phyloP scores from a whole-genome alignment of 2,797 vertebrate species.

The Gambusia yucatana region DNA sequence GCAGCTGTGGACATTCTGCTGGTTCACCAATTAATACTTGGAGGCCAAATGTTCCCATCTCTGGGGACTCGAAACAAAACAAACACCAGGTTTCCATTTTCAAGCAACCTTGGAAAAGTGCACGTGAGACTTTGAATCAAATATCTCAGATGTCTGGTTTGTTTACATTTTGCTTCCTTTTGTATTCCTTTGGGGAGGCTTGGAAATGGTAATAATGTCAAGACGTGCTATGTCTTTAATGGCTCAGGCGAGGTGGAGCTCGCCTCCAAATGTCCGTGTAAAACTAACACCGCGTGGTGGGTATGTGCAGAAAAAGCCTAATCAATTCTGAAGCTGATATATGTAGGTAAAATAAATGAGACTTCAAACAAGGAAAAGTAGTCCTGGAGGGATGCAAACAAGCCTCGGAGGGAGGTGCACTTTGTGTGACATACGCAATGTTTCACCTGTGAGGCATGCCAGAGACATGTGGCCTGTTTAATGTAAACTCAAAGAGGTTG shows the following conservation, averaged over 20 bases:
- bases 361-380: conserved; percentile 80
- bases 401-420: conserved; percentile 63
- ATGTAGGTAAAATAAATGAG: conserved; percentile 82
- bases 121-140: conserved; percentile 78
- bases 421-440: conserved; percentile 67
- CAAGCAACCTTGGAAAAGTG: conserved; percentile 68
- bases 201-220: conserved; percentile 74
- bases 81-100: conserved; percentile 77
- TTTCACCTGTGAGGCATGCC: conserved; percentile 66
- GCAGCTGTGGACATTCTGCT: conserved; percentile 65
- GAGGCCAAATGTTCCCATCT: conserved; percentile 69
- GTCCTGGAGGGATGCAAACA: conserved; percentile 73
- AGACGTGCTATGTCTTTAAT: conserved; percentile 69
- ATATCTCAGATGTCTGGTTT: conserved; percentile 76
- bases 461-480: conserved; percentile 65
- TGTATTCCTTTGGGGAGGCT: conserved; percentile 70
- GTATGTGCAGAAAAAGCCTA: conserved; percentile 70
- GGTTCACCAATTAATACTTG: conserved; percentile 70
- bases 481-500: conserved; percentile 67
- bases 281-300: conserved; percentile 65
- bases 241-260: conserved; percentile 63
- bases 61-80: conserved; percentile 72
- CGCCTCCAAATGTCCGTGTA: conserved; percentile 66
- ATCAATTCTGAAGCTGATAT: conserved; percentile 84
- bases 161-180: conserved; percentile 76